A percentile compares a stretch with the other conserved stretches of the same genome.
These are phyloP conservation scores for Cyaniris semiargus DNA, from an alignment of 2,888 invertebrate genomes.

Conservation along the genomic window DNA sequence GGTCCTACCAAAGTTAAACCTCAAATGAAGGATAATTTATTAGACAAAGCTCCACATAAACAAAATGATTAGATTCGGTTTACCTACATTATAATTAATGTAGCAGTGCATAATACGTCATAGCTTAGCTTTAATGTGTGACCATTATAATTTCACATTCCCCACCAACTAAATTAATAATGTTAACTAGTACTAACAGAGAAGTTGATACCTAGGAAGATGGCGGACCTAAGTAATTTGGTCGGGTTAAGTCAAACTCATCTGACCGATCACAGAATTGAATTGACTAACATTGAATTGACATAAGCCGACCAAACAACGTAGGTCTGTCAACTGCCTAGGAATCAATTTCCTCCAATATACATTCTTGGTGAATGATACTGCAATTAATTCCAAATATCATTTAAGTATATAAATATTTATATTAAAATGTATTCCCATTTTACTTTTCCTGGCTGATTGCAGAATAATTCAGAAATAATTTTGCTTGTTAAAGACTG, in stretches of 20 bases:
- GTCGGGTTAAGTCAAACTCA: too few species aligned
- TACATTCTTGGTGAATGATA: not conserved
- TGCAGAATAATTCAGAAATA: not conserved
- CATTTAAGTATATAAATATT: not conserved
- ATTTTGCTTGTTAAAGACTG: not conserved
- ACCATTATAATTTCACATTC: not conserved
- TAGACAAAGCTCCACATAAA: conserved; percentile 47
- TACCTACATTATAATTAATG: not conserved
- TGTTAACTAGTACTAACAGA: not conserved
- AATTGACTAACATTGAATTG: too few species aligned
- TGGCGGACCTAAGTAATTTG: too few species aligned
- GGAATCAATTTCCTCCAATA: too few species aligned
- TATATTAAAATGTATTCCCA: not conserved
- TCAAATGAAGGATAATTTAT: conserved; percentile 64
- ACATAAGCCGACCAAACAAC: too few species aligned
- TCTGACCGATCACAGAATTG: too few species aligned
- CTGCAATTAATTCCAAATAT: not conserved
- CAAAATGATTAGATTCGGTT: conserved; percentile 37
- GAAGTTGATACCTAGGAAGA: too few species aligned
- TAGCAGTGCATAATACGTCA: not conserved
- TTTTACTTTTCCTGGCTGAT: not conserved
- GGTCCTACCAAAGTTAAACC: conserved; percentile 78
- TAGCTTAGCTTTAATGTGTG: conserved; percentile 24
- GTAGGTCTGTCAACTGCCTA: too few species aligned
- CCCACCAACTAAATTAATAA: not conserved